Conservation (phyloP, 2,888 invertebrate genomes). For the Eupithecia inturbata region DNA sequence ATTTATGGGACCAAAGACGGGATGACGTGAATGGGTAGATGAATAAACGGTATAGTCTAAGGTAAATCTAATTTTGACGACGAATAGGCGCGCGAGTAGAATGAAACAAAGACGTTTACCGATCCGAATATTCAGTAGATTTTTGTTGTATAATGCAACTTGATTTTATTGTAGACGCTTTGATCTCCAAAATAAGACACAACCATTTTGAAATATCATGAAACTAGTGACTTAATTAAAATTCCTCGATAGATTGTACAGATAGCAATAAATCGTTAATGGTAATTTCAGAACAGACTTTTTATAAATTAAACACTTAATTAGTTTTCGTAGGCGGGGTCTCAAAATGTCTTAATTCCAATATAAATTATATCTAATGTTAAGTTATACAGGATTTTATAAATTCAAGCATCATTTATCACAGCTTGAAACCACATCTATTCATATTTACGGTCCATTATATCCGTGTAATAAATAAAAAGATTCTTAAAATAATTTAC, state of each 20-base stretch:
- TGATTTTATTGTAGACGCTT: neutral
- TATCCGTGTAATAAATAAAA: conserved; percentile 68
- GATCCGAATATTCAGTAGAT: neutral
- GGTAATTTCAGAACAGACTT: conserved; percentile 49
- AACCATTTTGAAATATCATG: conserved; percentile 6
- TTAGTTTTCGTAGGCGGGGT: conserved; percentile 68
- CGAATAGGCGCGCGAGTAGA: neutral
- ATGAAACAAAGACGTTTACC: neutral
- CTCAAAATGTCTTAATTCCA: conserved; percentile 73
- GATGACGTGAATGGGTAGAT: conserved; percentile 20
- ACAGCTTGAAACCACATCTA: conserved; percentile 75
- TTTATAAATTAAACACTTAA: conserved; percentile 65
- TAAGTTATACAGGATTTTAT: conserved; percentile 66
- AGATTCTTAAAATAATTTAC: conserved; percentile 68
- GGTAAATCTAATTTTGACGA: neutral
- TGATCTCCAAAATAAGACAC: conserved; percentile 14
- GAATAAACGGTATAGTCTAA: conserved; percentile 9
- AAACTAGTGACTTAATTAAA: conserved; percentile 29
- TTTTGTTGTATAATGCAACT: neutral
- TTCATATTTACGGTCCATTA: conserved; percentile 67
- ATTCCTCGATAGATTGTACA: conserved; percentile 42
- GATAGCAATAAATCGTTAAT: conserved; percentile 63
- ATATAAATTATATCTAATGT: conserved; percentile 76
- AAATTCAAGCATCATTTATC: conserved; percentile 70
- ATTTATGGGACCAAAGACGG: conserved; percentile 47